These are phyloP conservation scores for Tethya wilhelma DNA, from an alignment of 37 sponge, comb jelly and placozoan genomes.

Conservation along the genomic window DNA sequence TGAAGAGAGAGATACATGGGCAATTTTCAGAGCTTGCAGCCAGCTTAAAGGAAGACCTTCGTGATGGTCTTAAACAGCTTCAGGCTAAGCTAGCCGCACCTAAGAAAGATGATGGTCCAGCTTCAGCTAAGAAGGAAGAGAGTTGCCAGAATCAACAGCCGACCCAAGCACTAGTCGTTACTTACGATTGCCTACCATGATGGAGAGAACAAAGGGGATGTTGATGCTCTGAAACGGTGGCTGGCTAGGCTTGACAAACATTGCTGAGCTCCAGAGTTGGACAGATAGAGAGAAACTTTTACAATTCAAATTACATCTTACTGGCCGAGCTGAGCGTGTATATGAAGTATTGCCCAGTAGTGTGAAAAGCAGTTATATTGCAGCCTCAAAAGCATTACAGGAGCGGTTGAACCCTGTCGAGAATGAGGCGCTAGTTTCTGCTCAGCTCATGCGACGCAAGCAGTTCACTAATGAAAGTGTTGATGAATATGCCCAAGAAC, in stretches of 20 bases:
- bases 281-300: neutral
- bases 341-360: too few species aligned
- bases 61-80: neutral
- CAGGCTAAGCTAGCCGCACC: neutral
- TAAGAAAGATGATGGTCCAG: too few species aligned
- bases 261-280: constrained; percentile 26
- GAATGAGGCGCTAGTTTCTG: neutral
- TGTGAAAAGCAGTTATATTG: neutral
- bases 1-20: neutral
- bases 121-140: neutral
- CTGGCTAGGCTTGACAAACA: constrained; percentile 2
- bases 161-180: neutral
- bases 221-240: constrained; percentile 6
- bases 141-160: neutral
- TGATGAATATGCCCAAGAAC: neutral
- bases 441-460: constrained; percentile 17
- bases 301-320: constrained; percentile 23
- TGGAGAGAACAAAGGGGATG: constrained; percentile 19
- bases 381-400: neutral
- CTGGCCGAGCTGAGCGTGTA: constrained; percentile 3
- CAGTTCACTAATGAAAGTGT: neutral
- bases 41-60: neutral
- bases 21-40: neutral
- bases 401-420: constrained; percentile 8
- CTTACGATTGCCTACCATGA: neutral